Base-by-base conservation (phyloP, 2,797 vertebrate genomes). In the Oreochromis grahami region DNA sequence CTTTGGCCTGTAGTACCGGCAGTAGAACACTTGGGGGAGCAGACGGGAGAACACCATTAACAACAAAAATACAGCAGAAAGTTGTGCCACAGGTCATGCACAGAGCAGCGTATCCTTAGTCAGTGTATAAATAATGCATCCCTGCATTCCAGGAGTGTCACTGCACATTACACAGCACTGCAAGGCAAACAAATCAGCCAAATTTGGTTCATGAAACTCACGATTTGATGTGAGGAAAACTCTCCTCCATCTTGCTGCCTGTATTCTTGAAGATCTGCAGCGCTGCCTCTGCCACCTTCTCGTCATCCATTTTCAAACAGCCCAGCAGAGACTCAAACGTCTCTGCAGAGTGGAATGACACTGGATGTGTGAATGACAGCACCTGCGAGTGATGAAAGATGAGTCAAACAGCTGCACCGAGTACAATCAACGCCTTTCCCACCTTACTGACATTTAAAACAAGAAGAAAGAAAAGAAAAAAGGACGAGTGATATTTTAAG, bases 181-280 rank as follows among this genome's bases (percentile, higher is more conserved):
- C 7, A 13, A 10, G 19, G 14, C 4, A 3, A 9, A 1, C 78
- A 34, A 60, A 70, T 4, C 1, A 48, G 51, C 58, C 58, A 8
- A 63, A 9, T 45, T 45, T 8, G 7, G 14, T 15, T 21, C 3
- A 2, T 1, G 7, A 77, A 50, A 97, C 99, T 90, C 94, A 99
- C 99, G 98, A 99, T 95, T 98, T 97, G 92, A 99, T 99, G 88
- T 99, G 98, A 88, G 98, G 97, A 81, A 99, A 99, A 91, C 98
- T 98, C 95, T 99, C 98, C 92, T 99, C 99, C 95, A 99, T 97
- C 96, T 96, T 99, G 94, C 97, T 95, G 86, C 98, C 99, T 0
- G 99, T 99, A 90, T 99, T 99, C 94, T 98, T 99, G 88, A 99
- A 99, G 95, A 99, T 99, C 91, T 99, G 99, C 92, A 99, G 95